These are phyloP conservation scores for Xiphorhynchus erythropygius DNA, from an alignment of 2,797 vertebrate species.

Conservation along the genomic window DNA sequence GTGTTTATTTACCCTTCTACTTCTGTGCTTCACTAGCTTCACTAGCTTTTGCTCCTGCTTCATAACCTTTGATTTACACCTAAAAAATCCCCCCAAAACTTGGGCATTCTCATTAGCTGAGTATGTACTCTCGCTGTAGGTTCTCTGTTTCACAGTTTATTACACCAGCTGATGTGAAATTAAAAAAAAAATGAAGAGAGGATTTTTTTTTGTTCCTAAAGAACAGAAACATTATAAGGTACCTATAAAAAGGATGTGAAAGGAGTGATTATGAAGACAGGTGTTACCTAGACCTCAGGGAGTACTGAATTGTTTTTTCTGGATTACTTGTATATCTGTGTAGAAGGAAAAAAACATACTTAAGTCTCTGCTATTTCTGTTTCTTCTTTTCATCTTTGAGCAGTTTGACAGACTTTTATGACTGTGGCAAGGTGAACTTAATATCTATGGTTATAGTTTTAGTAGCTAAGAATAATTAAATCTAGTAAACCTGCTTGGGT, in stretches of 20 bases:
- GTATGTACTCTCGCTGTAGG: neutral
- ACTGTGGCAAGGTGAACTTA: neutral
- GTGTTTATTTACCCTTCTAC: neutral
- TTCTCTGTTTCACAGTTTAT: neutral
- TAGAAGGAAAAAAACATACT: neutral
- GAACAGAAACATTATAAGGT: neutral
- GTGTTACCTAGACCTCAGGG: neutral
- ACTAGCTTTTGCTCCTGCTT: neutral
- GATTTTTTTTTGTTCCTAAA: too few relatives aligned
- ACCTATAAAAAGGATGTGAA: neutral
- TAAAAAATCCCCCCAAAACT: neutral
- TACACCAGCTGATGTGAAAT: neutral
- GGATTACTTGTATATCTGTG: neutral
- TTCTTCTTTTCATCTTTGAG: neutral
- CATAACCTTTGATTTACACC: neutral
- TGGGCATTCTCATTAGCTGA: neutral
- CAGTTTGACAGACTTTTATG: neutral
- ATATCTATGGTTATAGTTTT: neutral
- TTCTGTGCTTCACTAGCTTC: neutral
- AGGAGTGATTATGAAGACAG: neutral
- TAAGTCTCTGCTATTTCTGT: neutral
- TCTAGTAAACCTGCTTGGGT: neutral
- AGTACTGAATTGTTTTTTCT: neutral
- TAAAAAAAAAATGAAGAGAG: neutral
- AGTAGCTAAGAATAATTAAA: neutral